Percentiles rank a stretch among this genome's conserved stretches.
Conservation (phyloP, 2,888 invertebrate species). For the Volucella zonaria region DNA sequence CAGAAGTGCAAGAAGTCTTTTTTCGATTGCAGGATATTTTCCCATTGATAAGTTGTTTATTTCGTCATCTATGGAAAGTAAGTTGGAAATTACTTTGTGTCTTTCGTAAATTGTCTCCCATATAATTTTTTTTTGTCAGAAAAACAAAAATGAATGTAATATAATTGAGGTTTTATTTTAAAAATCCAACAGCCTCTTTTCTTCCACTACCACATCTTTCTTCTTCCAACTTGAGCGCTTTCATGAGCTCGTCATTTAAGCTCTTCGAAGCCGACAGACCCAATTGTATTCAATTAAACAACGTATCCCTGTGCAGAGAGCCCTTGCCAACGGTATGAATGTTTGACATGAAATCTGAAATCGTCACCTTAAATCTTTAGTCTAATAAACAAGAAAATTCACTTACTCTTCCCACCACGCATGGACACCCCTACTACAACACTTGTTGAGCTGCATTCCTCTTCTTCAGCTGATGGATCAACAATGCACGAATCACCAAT, state of each 20-base stretch:
- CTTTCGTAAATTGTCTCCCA: no score
- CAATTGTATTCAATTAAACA: slow-evolving; percentile 88
- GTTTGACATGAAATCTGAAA: slow-evolving; percentile 83
- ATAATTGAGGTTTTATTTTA: slow-evolving; percentile 75
- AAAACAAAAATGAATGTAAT: background rate
- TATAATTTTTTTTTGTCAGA: no score
- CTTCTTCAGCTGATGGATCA: slow-evolving; percentile 96
- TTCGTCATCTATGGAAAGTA: no score
- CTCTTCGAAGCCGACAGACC: slow-evolving; percentile 88
- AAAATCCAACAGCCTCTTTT: slow-evolving; percentile 80
- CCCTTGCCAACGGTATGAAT: slow-evolving; percentile 89
- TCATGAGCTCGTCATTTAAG: slow-evolving; percentile 87
- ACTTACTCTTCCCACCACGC: slow-evolving; percentile 81
- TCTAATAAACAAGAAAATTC: background rate
- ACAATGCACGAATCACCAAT: slow-evolving; percentile 94
- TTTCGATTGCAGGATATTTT: no score
- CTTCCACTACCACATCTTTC: slow-evolving; percentile 79
- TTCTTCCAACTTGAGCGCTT: slow-evolving; percentile 86
- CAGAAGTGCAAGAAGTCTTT: no score
- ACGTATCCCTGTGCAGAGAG: slow-evolving; percentile 88
- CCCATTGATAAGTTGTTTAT: no score
- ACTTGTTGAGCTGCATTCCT: slow-evolving; percentile 92
- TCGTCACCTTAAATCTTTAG: background rate
- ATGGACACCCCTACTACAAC: slow-evolving; percentile 89
- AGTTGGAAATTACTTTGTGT: no score